These are phyloP conservation scores for Rhea pennata DNA, from an alignment of 2,113 vertebrate species.

Conservation along the genomic window DNA sequence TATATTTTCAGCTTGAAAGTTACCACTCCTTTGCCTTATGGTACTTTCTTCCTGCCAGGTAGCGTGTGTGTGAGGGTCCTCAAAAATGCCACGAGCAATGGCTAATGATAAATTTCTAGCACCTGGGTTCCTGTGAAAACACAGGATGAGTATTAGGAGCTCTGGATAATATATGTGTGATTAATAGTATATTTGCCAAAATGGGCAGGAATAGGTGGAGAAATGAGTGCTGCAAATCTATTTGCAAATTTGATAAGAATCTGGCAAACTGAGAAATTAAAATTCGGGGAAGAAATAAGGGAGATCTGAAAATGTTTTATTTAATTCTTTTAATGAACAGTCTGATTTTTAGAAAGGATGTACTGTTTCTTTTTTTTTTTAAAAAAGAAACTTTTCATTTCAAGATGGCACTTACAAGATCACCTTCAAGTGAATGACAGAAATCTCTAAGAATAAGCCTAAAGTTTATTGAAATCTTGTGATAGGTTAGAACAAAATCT, in stretches of 20 bases:
- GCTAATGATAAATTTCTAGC: neutral
- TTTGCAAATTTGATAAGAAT: neutral
- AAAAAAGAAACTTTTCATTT: neutral
- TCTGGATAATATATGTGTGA: neutral
- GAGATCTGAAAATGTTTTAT: neutral
- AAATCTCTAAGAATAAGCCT: neutral
- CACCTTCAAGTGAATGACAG: neutral
- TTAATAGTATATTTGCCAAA: neutral
- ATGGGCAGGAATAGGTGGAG: neutral
- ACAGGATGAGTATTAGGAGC: neutral
- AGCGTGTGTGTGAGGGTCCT: neutral
- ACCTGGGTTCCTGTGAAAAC: neutral
- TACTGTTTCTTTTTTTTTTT: neutral
- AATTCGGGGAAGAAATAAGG: neutral
- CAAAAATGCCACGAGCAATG: rapidly evolving
- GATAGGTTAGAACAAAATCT: neutral
- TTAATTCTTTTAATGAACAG: neutral
- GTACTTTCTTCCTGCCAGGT: neutral
- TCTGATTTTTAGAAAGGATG: neutral
- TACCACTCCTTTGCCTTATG: neutral
- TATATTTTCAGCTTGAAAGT: neutral
- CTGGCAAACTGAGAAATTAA: neutral
- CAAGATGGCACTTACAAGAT: neutral
- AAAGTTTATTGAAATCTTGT: rapidly evolving
- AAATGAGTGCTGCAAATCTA: neutral